Evolutionary conservation across 2,113 vertebrate genomes (phyloP).

Genomic region (Clarias macrocephalus): DNA sequence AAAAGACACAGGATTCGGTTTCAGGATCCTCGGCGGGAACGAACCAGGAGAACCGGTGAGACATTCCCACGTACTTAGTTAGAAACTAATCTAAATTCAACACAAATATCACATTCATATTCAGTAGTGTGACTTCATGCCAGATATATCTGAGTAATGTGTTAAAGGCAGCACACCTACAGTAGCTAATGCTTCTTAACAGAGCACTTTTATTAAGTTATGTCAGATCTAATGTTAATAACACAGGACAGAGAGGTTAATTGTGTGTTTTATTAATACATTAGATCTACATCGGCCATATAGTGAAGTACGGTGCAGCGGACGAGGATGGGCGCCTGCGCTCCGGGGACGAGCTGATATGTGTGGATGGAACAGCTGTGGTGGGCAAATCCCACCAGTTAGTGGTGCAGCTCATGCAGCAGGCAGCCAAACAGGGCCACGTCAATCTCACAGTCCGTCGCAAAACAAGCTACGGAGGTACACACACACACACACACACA

Average conservation of each 20-base stretch:
- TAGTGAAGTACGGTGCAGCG: constrained; percentile 94
- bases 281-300: constrained; percentile 94
- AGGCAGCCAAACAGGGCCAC: constrained; percentile 96
- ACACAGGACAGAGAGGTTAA: neutral
- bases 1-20: constrained; percentile 98
- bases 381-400: constrained; percentile 98
- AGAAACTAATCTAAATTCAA: neutral
- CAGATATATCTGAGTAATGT: neutral
- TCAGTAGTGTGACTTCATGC: neutral
- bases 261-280: neutral
- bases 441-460: constrained; percentile 96
- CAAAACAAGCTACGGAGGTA: constrained; percentile 88
- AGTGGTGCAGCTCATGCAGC: constrained; percentile 98
- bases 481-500: neutral
- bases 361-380: constrained; percentile 94
- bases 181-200: neutral
- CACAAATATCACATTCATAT: neutral
- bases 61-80: constrained; percentile 32
- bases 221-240: neutral
- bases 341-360: constrained; percentile 94
- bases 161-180: neutral
- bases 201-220: neutral
- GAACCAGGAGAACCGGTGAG: constrained; percentile 97
- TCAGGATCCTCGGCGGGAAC: constrained; percentile 97
- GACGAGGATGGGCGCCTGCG: constrained; percentile 94